phyloP scores from a whole-genome alignment of 2,113 vertebrate genomes.

The Lichenostomus cassidix region DNA sequence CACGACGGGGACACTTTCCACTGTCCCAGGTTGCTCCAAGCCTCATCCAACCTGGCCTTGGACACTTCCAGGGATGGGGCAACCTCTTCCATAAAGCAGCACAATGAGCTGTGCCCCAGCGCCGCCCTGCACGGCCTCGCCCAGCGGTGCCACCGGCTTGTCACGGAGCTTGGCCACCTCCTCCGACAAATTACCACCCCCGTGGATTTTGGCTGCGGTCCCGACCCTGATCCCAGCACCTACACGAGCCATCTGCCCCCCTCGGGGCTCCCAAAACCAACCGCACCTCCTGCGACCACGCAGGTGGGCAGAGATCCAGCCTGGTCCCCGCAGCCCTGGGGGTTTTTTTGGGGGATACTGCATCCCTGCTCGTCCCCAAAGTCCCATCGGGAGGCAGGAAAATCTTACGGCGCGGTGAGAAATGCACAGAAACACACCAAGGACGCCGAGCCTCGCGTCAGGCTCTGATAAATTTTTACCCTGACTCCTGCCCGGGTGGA shows the following conservation, averaged over 20 bases:
- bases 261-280: neutral
- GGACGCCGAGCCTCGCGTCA: neutral
- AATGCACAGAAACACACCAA: neutral
- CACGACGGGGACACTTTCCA: neutral
- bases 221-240: neutral
- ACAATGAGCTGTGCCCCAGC: neutral
- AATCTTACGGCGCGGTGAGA: fast-evolving
- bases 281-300: fast-evolving
- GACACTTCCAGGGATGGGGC: neutral
- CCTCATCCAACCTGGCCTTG: neutral
- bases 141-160: neutral
- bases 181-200: neutral
- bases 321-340: fast-evolving
- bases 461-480: neutral
- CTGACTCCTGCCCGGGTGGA: neutral
- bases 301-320: neutral
- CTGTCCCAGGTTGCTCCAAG: neutral
- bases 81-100: neutral
- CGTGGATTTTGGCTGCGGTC: fast-evolving
- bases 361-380: neutral
- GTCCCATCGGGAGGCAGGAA: neutral
- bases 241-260: neutral
- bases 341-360: neutral
- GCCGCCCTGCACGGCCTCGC: neutral
- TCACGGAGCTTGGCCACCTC: neutral